Conservation (phyloP, 2,113 vertebrate species). For the Lophius piscatorius region DNA sequence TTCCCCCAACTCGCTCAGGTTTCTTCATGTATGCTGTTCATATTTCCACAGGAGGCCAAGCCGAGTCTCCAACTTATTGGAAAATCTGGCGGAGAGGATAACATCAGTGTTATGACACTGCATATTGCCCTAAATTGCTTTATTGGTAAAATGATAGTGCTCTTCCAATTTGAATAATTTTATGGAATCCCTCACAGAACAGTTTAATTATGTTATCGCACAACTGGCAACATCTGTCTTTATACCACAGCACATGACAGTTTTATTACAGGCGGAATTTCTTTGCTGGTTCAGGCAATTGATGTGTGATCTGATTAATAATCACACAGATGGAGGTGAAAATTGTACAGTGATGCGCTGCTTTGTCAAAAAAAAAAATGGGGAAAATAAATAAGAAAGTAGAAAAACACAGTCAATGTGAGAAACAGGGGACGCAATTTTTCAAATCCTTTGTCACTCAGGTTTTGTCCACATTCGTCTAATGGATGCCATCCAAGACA, state of each 20-base stretch:
- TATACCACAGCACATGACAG: constrained; percentile 87
- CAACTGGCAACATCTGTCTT: constrained; percentile 89
- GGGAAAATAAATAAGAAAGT: constrained; percentile 71
- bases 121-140: constrained; percentile 86
- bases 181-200: constrained; percentile 86
- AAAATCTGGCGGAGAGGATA: constrained; percentile 79
- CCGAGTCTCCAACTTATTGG: constrained; percentile 78
- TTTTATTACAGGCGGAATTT: constrained; percentile 89
- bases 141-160: constrained; percentile 89
- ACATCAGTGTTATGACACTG: constrained; percentile 84
- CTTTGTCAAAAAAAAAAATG: constrained; percentile 57
- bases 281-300: constrained; percentile 85
- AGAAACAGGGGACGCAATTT: constrained; percentile 60
- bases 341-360: constrained; percentile 80
- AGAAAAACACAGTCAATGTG: constrained; percentile 32
- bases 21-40: constrained; percentile 68
- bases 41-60: constrained; percentile 69
- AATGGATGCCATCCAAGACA: constrained; percentile 43
- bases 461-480: constrained; percentile 55
- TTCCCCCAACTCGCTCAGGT: constrained; percentile 49
- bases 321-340: constrained; percentile 84
- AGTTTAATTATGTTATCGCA: constrained; percentile 89
- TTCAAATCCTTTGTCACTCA: constrained; percentile 47
- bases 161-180: constrained; percentile 88
- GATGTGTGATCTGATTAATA: constrained; percentile 88